Conservation (phyloP, 2,113 vertebrate species). For the Notiomystis cincta region DNA sequence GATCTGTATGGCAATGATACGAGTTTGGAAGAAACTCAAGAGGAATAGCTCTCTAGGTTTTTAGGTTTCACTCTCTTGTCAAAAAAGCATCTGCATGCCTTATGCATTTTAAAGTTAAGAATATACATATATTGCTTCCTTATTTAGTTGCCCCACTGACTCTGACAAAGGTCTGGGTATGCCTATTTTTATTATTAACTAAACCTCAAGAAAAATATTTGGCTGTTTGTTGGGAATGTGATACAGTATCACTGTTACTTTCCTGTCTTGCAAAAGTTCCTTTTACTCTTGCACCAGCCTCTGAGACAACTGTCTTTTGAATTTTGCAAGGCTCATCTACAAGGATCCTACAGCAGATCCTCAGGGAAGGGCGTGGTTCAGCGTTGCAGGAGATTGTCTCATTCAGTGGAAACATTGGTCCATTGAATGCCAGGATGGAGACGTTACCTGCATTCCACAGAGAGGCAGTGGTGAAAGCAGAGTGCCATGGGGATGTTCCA, state of each 20-base stretch:
- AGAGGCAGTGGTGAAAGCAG: neutral
- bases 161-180: neutral
- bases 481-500: neutral
- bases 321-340: conserved; percentile 18
- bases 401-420: neutral
- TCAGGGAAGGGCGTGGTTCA: neutral
- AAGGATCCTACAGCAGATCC: neutral
- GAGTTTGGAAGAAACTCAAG: conserved; percentile 36
- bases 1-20: conserved; percentile 58
- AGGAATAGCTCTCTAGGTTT: conserved; percentile 39
- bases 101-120: neutral
- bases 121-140: neutral
- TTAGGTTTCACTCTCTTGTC: conserved; percentile 13
- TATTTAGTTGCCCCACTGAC: neutral
- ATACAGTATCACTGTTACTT: neutral
- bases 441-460: fast-evolving
- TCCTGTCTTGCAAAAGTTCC: conserved; percentile 34
- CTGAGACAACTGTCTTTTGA: neutral
- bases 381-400: neutral
- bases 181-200: neutral
- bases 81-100: neutral
- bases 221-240: neutral
- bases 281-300: conserved; percentile 29
- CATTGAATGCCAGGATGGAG: neutral
- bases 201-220: neutral